These are phyloP conservation scores for Halichondria panicea DNA, from an alignment of 37 sponge, comb jelly and placozoan species.

Conservation along the genomic window DNA sequence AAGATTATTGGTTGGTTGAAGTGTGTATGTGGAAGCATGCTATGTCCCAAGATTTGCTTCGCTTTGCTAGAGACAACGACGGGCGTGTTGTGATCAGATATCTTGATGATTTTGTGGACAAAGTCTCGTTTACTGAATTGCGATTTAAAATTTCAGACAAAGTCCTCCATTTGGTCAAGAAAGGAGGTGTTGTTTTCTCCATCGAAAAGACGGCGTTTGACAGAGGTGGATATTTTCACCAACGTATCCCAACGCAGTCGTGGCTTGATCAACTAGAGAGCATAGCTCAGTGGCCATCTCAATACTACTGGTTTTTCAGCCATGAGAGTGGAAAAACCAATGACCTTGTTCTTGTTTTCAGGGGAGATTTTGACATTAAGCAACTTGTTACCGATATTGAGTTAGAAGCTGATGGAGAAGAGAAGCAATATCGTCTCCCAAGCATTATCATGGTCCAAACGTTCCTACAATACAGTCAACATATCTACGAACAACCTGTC, in stretches of 20 bases:
- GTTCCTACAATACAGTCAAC: too few species aligned
- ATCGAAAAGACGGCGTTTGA: too few species aligned
- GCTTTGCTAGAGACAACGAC: background rate
- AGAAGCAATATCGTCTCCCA: too few species aligned
- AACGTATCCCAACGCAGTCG: background rate
- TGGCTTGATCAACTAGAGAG: background rate
- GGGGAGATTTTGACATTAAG: background rate
- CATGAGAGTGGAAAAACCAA: background rate
- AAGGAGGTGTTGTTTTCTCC: background rate
- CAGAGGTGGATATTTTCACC: background rate
- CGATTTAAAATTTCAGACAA: background rate
- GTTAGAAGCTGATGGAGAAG: too few species aligned
- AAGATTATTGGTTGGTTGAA: slow-evolving; percentile 24
- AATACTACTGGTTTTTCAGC: slow-evolving; percentile 1
- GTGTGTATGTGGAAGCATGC: slow-evolving; percentile 40
- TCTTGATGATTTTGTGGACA: background rate
- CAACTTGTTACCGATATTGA: too few species aligned
- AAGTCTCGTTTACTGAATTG: slow-evolving; percentile 3
- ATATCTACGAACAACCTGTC: background rate
- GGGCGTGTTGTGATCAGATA: background rate
- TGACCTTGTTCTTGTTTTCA: slow-evolving; percentile 21
- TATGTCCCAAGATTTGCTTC: slow-evolving; percentile 10
- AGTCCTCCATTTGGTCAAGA: background rate
- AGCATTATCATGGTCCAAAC: too few species aligned
- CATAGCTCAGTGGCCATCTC: slow-evolving; percentile 28